These are phyloP conservation scores for Eupleurogrammus muticus DNA, from an alignment of 2,797 vertebrate genomes.

Conservation along the genomic window DNA sequence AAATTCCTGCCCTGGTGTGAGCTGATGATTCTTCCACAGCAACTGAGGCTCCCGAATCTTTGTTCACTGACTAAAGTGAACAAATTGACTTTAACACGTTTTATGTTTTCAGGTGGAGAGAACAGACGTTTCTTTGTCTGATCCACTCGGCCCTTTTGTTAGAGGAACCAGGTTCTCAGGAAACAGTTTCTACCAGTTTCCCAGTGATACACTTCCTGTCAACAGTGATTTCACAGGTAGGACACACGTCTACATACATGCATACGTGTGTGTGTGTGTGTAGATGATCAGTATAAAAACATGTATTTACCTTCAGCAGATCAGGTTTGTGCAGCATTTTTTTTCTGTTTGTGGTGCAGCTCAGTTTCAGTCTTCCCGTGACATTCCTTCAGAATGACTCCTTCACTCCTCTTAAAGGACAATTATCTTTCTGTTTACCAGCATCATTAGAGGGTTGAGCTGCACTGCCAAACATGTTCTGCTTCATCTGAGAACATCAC, in stretches of 20 bases:
- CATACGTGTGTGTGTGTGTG: conserved; percentile 1
- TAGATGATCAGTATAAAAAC: no score
- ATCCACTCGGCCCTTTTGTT: conserved; percentile 73
- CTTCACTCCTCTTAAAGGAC: conserved; percentile 85
- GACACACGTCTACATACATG: neutral
- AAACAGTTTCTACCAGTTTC: conserved; percentile 88
- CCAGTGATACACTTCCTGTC: conserved; percentile 84
- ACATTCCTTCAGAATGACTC: conserved; percentile 80
- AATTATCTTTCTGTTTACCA: conserved; percentile 89
- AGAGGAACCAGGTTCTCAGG: conserved; percentile 90
- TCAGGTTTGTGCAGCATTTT: neutral
- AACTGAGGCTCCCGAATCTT: no score
- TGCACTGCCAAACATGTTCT: conserved; percentile 88
- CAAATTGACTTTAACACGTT: neutral
- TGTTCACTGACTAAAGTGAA: no score
- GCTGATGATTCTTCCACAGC: no score
- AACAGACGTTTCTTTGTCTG: conserved; percentile 86
- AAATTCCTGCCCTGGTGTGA: no score
- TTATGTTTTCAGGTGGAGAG: conserved; percentile 84
- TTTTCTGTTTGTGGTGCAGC: conserved; percentile 47
- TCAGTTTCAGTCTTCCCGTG: conserved; percentile 51
- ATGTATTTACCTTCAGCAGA: no score
- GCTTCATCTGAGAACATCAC: conserved; percentile 86
- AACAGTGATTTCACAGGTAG: conserved; percentile 93
- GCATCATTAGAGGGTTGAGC: conserved; percentile 86